phyloP scores from a whole-genome alignment of 1,140 invertebrate species.

The Aphelinus atriplicis region DNA sequence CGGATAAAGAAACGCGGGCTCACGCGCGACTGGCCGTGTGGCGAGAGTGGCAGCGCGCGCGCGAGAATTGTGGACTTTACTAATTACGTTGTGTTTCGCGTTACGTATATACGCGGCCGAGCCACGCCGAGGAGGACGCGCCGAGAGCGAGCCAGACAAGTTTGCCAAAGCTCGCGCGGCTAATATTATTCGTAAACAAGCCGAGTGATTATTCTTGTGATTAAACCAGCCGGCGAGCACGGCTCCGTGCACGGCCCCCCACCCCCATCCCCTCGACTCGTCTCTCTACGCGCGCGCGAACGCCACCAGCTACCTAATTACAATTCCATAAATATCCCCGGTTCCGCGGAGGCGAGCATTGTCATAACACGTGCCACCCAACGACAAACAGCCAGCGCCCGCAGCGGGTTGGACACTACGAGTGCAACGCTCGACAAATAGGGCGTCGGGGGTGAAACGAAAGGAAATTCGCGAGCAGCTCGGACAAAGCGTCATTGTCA shows the following conservation, averaged over 20 bases:
- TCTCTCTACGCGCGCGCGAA: no score
- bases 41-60: conserved; percentile 22
- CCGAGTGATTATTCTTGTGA: conserved; percentile 51
- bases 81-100: conserved; percentile 51
- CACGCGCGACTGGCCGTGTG: background rate
- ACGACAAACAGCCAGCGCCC: background rate
- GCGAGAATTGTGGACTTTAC: conserved; percentile 51
- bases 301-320: background rate
- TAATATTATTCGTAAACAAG: conserved; percentile 53
- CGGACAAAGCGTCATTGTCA: background rate
- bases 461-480: background rate
- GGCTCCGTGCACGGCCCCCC: no score
- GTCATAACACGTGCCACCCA: no score
- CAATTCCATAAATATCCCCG: conserved; percentile 18
- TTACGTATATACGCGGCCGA: conserved; percentile 39
- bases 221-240: conserved; percentile 42
- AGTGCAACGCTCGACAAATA: background rate
- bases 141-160: conserved; percentile 36
- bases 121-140: conserved; percentile 5
- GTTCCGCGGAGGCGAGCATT: no score
- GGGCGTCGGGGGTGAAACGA: background rate
- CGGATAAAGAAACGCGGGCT: conserved; percentile 21
- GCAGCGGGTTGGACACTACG: no score
- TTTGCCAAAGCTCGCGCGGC: conserved; percentile 46
- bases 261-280: no score